Base-by-base conservation (phyloP, 2,797 vertebrate genomes). In the Arctocebus calabarensis region DNA sequence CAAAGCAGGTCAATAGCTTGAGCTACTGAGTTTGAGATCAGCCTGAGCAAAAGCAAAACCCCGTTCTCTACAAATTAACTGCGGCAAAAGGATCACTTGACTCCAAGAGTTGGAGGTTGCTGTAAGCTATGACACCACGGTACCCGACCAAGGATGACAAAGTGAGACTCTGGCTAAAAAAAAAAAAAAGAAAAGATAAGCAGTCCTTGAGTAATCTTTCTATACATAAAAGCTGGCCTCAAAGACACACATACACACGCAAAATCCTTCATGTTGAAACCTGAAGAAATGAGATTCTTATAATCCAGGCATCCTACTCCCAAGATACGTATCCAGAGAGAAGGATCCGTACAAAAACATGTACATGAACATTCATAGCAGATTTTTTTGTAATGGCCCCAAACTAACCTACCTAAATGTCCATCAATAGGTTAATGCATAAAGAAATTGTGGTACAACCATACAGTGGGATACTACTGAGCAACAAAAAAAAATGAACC, bases 341-440 rank as follows among this genome's bases (percentile, higher is more conserved):
- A 78, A 91, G 66, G 9, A 88, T 68, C 40, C 19, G 83, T 12
- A 57, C 22, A 91, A 61, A 66, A 86, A 74, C 25, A 27, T 48
- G 29, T 13, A 75, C 22, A 64, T 23, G 17, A 86, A 84, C 52
- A 14, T 94, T 79, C 57, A 73, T 3, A 87, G 59, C 11, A 78
- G n/a, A 70, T 73, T 94, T 48, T 29, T 74, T 27, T 57, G 11
- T 23, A 27, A 88, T 62, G 66, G 40, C 57, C 94, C 2, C 7
- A 95, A 94, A 61, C 43, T 70, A 79, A 86, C 92, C 6, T 79
- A 86, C 34, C 23, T 52, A 75, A 75, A 83, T 74, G 40, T 79
- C 27, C 37, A 96, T 61, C 29, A 88, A 66, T 0, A 79, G 87
- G 27, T 91, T 16, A 91, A 73, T 1, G 6, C 32, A 75, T 66